These are phyloP conservation scores for Gobiocypris rarus DNA, from an alignment of 2,113 vertebrate species.

Conservation along the genomic window DNA sequence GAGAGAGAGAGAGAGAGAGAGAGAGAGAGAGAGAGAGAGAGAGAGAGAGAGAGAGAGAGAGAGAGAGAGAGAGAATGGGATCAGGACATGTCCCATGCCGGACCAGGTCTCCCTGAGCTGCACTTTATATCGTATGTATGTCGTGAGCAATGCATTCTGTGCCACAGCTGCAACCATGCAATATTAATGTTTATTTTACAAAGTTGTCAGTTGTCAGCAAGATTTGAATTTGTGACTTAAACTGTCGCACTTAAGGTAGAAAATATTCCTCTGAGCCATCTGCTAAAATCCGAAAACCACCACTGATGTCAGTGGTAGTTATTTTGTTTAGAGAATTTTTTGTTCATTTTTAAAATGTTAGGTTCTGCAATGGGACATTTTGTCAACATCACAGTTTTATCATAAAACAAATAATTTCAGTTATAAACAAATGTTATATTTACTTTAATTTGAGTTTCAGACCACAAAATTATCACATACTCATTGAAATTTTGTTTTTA, in stretches of 20 bases:
- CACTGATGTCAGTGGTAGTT: too few species aligned
- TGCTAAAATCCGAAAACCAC: not conserved
- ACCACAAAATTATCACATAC: not conserved
- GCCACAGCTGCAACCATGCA: not conserved
- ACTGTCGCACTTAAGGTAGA: not conserved
- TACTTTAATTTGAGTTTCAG: not conserved
- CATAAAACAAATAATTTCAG: not conserved
- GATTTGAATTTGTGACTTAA: not conserved
- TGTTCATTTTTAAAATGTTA: not conserved
- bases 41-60: too few species aligned
- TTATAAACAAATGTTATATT: not conserved
- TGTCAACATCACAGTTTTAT: not conserved
- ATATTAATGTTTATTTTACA: not conserved
- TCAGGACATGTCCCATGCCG: not conserved
- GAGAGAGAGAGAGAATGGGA: not conserved
- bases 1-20: too few species aligned
- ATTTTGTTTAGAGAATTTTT: not conserved
- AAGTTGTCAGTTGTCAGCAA: not conserved
- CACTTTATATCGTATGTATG: not conserved
- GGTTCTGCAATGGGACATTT: not conserved
- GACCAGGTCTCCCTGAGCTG: not conserved
- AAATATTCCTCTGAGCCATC: not conserved
- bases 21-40: too few species aligned
- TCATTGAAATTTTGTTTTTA: not conserved
- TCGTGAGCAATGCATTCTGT: not conserved